Evolutionary conservation across 2,797 vertebrate genomes (phyloP), one percentile per base, ranked within the genome.

Genomic region (Helarctos malayanus): DNA sequence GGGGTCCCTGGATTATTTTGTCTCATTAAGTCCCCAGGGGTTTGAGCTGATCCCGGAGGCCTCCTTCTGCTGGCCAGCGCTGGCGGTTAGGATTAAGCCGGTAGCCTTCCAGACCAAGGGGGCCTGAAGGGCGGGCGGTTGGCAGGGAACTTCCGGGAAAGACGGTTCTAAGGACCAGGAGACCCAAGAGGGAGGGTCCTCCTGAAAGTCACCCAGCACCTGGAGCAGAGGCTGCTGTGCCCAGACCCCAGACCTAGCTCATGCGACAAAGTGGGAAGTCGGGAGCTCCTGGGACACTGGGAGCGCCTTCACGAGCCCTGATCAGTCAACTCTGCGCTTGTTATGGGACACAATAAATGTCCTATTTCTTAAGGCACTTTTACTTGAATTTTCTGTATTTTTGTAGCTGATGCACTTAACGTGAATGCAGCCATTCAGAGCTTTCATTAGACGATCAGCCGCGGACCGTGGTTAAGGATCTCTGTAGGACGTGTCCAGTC

Each of bases 271-370:
- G 5, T 0, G 2, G 41, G 59, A 41, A 5, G 35, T 3, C 3
- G 13, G 38, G 54, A 14, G 11, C 29, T 1, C 41, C n/a, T 4
- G 12, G 16, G 32, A 2, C 27, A 3, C 9, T 1, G 5, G 21
- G 15, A 3, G 11, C 7, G 45, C 49, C 14, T 27, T 54, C 47
- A 6, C 11, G 7, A 3, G 25, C 61, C n/a, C 11, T 0, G 3
- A 18, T 1, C 0, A 7, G 41, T 32, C 32, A 13, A 71, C 52
- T 61, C 63, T 27, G 7, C 6, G 13, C 32, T 12, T 21, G 76
- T 7, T 8, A 35, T 0, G 0, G 7, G 35, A 61, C 13, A 25
- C 27, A 35, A 23, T 18, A 12, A 4, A 14, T 0, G 1, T 29
- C 38, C 27, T n/a, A 0, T 52, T 69, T 47, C 45, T 63, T 32